Evolutionary conservation across 2,888 invertebrate species (phyloP), one percentile per base, ranked within the genome.

Genomic region (Listrodromus nycthemerus): DNA sequence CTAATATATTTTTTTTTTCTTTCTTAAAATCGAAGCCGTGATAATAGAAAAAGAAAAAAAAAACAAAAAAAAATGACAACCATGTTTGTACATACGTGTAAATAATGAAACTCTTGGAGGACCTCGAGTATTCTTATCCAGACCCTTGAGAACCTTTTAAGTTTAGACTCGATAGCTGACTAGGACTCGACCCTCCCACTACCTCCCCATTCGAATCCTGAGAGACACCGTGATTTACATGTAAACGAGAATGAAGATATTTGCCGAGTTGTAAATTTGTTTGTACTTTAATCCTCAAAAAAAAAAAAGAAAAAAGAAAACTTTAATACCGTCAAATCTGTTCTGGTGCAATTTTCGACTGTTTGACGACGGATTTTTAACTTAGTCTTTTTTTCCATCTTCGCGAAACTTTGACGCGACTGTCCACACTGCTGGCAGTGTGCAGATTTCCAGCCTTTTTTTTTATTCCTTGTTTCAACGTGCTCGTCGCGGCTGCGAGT

Each of bases 61-160:
- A 52, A 33, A 69, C 30, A 33, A 61, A 69, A 33, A 45, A 37
- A 50, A 66, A 58, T 48, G 24, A 55, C 24, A 52, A 85, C 86
- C 85, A 87, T 85, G 87, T 91, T 89, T 92, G 92, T 92, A 92
- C 78, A 92, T 92, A 92, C 81, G 83, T 92, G 92, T 92, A 92
- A 91, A 92, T 92, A 92, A 84, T 88, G 85, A 88, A 86, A 89
- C 71, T 75, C 79, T 55, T 66, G 80, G 71, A 65, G 48, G 41
- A 63, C 52, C 45, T 71, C 71, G 76, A 63, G 58, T 24, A 61
- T 66, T 71, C 50, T 52, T 55, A 50, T 50, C 50, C 69, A 69
- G 21, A 41, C n/a, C n/a, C 74, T 19, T 70, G 37, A 55, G 52
- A 69, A 74, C 63, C 69, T 65, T 55, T 55, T 77, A 77, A 69